Base-by-base conservation (phyloP, 2,113 vertebrate genomes). In the Lamprotornis superbus region DNA sequence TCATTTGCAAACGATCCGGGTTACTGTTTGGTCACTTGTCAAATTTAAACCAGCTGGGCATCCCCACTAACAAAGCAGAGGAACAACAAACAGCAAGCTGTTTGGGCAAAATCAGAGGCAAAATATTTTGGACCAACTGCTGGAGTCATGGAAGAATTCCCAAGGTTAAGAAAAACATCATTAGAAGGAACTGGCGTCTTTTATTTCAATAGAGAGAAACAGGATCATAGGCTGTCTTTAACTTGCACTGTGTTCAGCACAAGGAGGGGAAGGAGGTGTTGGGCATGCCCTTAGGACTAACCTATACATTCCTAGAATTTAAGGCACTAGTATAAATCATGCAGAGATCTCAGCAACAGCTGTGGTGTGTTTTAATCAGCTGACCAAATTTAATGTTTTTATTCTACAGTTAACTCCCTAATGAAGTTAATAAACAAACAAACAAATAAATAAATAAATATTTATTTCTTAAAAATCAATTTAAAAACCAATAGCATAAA, bases 401-500 rank as follows among this genome's bases (percentile, higher is more conserved):
- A 84, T 90, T 55, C 59, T 89, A 87, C 24, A 55, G 50, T 84
- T 92, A 74, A 85, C 11, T 83, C 40, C 52, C 28, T 15, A 87
- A 61, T 88, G 31, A 90, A 76, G 22, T 74, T 86, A 59, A 95
- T 59, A 25, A 49, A 31, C 4, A 92, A 91, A 69, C 65, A 92
- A 61, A 35, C 4, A 56, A 64, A 35, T 3, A 71, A 60, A 56
- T 27, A 55, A 11, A 35, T 1, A 95, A 94, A 79, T 27, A 84
- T 0, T 65, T 5, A 70, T 83, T 81, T 68, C 50, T 70, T 55
- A 81, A 96, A 92, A 46, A 59, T 21, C 7, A 7, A 46, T 82
- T 85, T 94, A 37, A 61, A 87, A 49, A 77, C 67, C 15, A 76
- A 88, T 18, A 95, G 73, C 47, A 83, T 76, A 94, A 97, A 73